Percentiles rank a stretch among this genome's conserved stretches.
Evolutionary conservation across 2,113 vertebrate species (phyloP).

Genomic region (Myotis lucifugus): DNA sequence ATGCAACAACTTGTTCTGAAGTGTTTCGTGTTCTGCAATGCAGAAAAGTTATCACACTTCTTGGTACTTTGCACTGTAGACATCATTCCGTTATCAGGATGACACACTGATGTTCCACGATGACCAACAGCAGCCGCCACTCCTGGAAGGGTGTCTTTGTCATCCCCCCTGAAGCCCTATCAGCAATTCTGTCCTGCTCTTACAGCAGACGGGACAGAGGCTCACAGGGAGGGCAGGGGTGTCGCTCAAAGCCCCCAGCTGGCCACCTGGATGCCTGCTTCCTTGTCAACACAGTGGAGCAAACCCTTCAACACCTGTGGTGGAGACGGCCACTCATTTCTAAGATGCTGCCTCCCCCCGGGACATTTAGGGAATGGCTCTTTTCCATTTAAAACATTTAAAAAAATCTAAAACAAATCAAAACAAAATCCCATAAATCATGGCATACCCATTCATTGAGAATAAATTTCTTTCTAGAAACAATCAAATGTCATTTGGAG

Average conservation of each 20-base stretch:
- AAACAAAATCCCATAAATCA: neutral
- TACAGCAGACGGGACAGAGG: neutral
- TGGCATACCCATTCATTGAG: fast-evolving
- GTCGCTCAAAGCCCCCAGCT: fast-evolving
- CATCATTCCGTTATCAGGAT: neutral
- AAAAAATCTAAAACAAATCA: neutral
- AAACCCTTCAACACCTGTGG: fast-evolving
- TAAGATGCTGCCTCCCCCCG: no score
- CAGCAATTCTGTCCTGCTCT: neutral
- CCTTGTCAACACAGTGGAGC: fast-evolving
- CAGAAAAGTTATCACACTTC: neutral
- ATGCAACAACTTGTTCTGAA: neutral
- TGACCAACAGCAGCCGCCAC: fast-evolving
- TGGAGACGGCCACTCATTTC: fast-evolving
- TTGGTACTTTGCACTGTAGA: neutral
- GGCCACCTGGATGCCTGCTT: fast-evolving
- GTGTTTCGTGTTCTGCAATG: neutral
- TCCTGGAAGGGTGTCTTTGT: neutral
- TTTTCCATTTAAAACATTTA: neutral
- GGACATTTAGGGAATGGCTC: neutral
- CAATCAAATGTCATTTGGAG: neutral
- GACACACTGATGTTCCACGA: neutral
- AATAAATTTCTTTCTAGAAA: neutral
- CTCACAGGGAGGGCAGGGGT: fast-evolving
- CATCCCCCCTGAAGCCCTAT: fast-evolving